These are phyloP conservation scores for Patiria miniata DNA, from an alignment of 35 echinoderm and acorn worm species.

Conservation along the genomic window DNA sequence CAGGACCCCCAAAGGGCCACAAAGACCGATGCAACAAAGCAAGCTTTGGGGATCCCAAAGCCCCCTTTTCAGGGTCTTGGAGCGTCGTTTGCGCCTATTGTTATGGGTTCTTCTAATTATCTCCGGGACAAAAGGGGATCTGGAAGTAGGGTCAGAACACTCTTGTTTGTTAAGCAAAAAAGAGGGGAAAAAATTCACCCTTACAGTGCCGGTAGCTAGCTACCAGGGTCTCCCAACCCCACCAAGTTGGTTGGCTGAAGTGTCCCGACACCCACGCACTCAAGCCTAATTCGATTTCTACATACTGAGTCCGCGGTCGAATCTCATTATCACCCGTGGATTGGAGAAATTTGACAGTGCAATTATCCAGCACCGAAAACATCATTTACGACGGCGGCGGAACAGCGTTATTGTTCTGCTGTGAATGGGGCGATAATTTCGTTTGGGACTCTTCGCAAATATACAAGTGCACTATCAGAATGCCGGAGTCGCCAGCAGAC, in stretches of 20 bases:
- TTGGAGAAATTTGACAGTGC: neutral
- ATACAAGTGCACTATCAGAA: neutral
- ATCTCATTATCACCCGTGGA: conserved; percentile 5
- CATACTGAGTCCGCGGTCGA: neutral
- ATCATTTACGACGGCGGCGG: neutral
- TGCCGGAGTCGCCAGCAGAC: no score
- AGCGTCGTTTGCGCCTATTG: conserved; percentile 7
- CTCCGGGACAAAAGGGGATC: conserved; percentile 20
- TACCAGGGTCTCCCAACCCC: neutral
- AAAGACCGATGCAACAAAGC: neutral
- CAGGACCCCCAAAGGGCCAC: neutral
- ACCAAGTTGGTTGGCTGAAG: neutral
- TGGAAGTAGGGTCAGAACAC: neutral
- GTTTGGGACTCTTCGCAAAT: neutral
- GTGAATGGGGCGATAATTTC: conserved; percentile 25
- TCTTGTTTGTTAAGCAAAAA: neutral
- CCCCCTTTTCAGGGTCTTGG: conserved; percentile 3
- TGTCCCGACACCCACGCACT: neutral
- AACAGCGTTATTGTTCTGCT: neutral
- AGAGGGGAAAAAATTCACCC: no score
- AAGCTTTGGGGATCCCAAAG: neutral
- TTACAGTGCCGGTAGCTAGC: neutral
- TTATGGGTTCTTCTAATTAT: conserved; percentile 31
- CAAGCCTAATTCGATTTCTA: conserved; percentile 11
- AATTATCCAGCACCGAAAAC: conserved; percentile 22